Percentiles rank a stretch among this genome's conserved stretches.
phyloP scores from a whole-genome alignment of 2,113 vertebrate species.

The Boleophthalmus pectinirostris region DNA sequence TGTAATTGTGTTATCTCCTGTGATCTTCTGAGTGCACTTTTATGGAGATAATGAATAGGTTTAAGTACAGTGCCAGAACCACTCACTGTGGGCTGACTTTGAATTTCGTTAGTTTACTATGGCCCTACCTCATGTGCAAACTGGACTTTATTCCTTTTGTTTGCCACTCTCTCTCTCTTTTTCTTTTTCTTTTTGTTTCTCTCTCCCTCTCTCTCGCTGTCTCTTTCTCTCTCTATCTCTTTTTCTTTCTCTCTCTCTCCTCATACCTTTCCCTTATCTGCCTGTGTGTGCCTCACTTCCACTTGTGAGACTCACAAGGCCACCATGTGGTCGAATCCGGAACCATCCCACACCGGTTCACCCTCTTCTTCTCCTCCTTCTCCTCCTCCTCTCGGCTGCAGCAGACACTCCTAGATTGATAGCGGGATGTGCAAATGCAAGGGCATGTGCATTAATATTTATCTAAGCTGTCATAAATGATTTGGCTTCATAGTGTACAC shows the following conservation, averaged over 20 bases:
- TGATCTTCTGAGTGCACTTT: too few relatives aligned
- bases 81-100: too few relatives aligned
- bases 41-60: too few relatives aligned
- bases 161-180: neutral
- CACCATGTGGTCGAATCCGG: constrained; percentile 71
- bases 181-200: constrained; percentile 1
- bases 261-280: neutral
- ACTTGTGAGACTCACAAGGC: constrained; percentile 59
- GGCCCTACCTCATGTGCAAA: neutral
- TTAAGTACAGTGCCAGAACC: too few relatives aligned
- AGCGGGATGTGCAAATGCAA: constrained; percentile 91
- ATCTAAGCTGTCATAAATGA: constrained; percentile 98
- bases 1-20: too few relatives aligned
- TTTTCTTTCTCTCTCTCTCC: constrained; percentile 5
- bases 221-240: neutral
- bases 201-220: neutral
- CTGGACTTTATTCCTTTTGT: constrained; percentile 41
- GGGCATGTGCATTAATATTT: constrained; percentile 98
- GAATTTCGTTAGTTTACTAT: too few relatives aligned
- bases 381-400: constrained; percentile 54
- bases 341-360: constrained; percentile 47
- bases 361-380: constrained; percentile 41
- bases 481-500: constrained; percentile 92
- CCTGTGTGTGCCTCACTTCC: constrained; percentile 1
- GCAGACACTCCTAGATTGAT: constrained; percentile 86